Base-by-base conservation (phyloP, 2,797 vertebrate species). In the Acrossocheilus wenchowensis region DNA sequence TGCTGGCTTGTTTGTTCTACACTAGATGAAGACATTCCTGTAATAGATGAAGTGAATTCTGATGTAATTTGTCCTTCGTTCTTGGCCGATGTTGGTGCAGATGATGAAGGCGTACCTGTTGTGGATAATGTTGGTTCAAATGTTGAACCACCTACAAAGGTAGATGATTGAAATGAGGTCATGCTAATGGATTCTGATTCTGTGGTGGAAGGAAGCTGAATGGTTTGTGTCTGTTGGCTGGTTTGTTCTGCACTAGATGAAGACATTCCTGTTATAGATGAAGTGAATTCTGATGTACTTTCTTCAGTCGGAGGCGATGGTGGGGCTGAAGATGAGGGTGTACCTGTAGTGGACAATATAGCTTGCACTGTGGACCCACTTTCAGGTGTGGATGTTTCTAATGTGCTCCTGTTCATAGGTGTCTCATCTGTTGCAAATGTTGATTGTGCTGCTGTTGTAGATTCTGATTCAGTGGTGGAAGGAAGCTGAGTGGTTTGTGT, bases 231-330 rank as follows among this genome's bases (percentile, higher is more conserved):
- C 0, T 52, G 45, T 0, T 9, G 5, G 5, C 7, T 64, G 36
- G n/a, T 62, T 64, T 45, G 23, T 80, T 2, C 21, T 19, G 1
- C 4, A 30, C 2, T 10, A 30, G 39, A 6, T 43, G 77, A 78
- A 6, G 34, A 23, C 4, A n/a, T 21, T 8, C 45, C 12, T 43
- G 1, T 43, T 19, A 57, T 34, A 2, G 4, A 3, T 39, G 15
- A 10, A 12, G 41, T 6, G 0, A 81, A 30, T 26, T 14, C 14
- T 45, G 78, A 43, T 11, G 8, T 26, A 17, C 2, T 30, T 0
- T 11, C 30, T 54, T 9, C 39, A 26, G 23, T 45, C 0, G 21
- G 15, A 26, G n/a, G 21, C 0, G 10, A 45, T 0, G 2, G 1
- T 34, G 26, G 15, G 6, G 50, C 4, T 17, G 5, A 15, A 69